Evolutionary conservation across 2,797 vertebrate species (phyloP).

Genomic region (Phrynocephalus guinanensis): DNA sequence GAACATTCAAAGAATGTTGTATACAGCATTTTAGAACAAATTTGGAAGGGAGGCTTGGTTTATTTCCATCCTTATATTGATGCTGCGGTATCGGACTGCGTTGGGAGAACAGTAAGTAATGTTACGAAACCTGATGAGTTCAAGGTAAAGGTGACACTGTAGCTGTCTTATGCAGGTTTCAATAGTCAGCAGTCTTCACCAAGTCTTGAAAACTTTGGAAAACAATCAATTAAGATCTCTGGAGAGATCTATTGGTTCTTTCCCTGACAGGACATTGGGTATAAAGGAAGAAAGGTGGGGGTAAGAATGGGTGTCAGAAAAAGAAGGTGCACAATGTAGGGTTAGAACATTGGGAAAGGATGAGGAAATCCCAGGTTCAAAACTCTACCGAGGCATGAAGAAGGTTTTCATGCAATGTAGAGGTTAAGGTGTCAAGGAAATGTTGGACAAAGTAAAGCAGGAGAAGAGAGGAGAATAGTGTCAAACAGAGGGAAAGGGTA

Average conservation of each 20-base stretch:
- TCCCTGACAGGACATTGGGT: too few species aligned
- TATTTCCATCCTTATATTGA: neutral
- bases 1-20: neutral
- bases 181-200: neutral
- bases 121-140: neutral
- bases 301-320: too few species aligned
- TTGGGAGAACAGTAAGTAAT: neutral
- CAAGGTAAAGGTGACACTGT: neutral
- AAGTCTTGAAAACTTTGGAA: neutral
- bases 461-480: too few species aligned
- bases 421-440: too few species aligned
- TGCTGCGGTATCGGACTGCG: neutral
- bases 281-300: too few species aligned
- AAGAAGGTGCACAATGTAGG: too few species aligned
- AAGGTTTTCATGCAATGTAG: too few species aligned
- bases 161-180: neutral
- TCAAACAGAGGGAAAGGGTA: neutral
- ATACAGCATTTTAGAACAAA: neutral
- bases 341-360: too few species aligned
- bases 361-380: too few species aligned
- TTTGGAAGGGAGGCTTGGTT: too few species aligned
- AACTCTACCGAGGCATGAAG: too few species aligned
- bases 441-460: too few species aligned
- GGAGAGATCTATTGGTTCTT: neutral
- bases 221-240: neutral